Evolutionary conservation across 1,140 invertebrate species (phyloP).

Genomic region (Vollenhovia emeryi): DNA sequence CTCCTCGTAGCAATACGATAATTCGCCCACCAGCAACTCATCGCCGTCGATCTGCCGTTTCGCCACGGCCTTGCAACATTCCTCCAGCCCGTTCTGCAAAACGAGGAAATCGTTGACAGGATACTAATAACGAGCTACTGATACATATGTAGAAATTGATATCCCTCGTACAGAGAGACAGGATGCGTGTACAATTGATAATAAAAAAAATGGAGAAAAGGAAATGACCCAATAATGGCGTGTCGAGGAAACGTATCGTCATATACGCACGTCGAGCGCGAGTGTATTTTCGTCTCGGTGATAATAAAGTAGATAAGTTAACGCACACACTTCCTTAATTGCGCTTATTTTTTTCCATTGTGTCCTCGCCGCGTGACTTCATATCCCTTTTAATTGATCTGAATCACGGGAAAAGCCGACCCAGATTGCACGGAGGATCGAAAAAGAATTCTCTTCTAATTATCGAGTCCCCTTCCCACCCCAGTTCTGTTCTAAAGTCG

Average conservation of each 20-base stretch:
- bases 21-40: conserved; percentile 78
- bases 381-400: neutral
- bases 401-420: neutral
- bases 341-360: neutral
- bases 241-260: neutral
- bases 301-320: neutral
- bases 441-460: too few relatives aligned
- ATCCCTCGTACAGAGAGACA: neutral
- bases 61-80: conserved; percentile 77
- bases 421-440: too few relatives aligned
- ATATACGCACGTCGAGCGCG: neutral
- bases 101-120: conserved; percentile 32
- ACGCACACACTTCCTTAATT: neutral
- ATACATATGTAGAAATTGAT: neutral
- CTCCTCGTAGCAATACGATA: neutral
- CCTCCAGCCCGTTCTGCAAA: conserved; percentile 79
- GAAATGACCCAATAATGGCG: neutral
- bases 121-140: conserved; percentile 37
- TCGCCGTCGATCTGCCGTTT: conserved; percentile 80
- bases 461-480: too few relatives aligned
- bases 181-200: neutral
- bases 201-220: neutral
- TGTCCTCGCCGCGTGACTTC: neutral
- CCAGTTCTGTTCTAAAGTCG: too few relatives aligned
- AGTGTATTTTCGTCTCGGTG: neutral